These are phyloP conservation scores for Oceanites oceanicus DNA, from an alignment of 2,113 vertebrate genomes.

Conservation along the genomic window DNA sequence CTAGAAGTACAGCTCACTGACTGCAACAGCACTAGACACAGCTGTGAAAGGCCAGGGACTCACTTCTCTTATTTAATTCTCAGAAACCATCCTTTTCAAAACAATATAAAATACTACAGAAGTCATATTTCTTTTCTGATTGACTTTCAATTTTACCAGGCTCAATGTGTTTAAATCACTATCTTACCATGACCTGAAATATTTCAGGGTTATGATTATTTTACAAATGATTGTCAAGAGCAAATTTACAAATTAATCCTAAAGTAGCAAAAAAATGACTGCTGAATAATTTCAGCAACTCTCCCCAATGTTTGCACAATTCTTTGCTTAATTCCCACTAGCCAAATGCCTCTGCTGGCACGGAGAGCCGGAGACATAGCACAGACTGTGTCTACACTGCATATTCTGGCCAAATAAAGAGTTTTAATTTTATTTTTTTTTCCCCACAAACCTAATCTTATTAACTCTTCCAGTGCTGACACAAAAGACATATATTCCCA, in stretches of 20 bases:
- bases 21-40: not conserved
- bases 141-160: conserved; percentile 10
- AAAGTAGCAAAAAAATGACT: not conserved
- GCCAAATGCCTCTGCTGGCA: not conserved
- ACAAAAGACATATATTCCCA: not conserved
- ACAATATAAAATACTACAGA: not conserved
- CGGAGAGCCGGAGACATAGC: fast-evolving
- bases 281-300: not conserved
- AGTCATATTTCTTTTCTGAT: not conserved
- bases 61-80: not conserved
- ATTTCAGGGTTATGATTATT: conserved; percentile 11
- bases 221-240: conserved; percentile 45
- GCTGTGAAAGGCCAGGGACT: not conserved
- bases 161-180: not conserved
- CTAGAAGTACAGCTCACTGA: not conserved
- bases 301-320: conserved; percentile 44
- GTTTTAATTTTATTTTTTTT: not conserved
- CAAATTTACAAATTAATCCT: conserved; percentile 63
- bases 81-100: not conserved
- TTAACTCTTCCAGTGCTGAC: not conserved
- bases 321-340: conserved; percentile 36
- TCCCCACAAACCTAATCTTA: not conserved
- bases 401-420: not conserved
- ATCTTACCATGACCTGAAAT: not conserved
- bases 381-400: not conserved